Evolutionary conservation across 2,797 vertebrate species (phyloP).

Genomic region (Telmatherina bonti): DNA sequence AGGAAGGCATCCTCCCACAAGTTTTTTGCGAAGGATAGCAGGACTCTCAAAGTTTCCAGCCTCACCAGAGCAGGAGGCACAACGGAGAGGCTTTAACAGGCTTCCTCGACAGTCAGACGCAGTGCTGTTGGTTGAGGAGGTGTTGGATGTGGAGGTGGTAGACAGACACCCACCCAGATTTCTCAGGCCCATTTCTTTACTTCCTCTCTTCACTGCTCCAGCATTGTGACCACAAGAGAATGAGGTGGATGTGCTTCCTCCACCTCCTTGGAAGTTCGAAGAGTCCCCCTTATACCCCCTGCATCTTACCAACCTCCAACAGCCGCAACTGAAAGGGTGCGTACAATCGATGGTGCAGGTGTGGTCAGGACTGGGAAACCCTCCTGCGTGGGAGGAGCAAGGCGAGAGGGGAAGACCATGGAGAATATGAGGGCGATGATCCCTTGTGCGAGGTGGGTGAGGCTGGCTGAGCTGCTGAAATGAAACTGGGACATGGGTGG

Average conservation of each 20-base stretch:
- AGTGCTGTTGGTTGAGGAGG: conserved; percentile 85
- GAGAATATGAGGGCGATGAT: conserved; percentile 72
- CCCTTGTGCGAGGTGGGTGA: conserved; percentile 64
- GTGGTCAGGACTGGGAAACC: conserved; percentile 86
- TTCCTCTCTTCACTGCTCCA: conserved; percentile 60
- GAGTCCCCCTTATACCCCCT: conserved; percentile 73
- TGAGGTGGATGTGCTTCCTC: conserved; percentile 79
- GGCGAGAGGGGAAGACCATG: conserved; percentile 83
- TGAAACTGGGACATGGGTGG: conserved; percentile 67
- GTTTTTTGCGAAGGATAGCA: conserved; percentile 80
- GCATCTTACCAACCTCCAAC: conserved; percentile 86
- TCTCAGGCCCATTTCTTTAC: conserved; percentile 81
- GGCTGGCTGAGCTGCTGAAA: conserved; percentile 73
- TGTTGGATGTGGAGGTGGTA: conserved; percentile 84
- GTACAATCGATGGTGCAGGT: conserved; percentile 87
- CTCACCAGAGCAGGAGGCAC: conserved; percentile 82
- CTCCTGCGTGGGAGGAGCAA: conserved; percentile 77
- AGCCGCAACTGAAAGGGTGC: conserved; percentile 86
- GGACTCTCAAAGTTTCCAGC: conserved; percentile 82
- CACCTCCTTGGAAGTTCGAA: conserved; percentile 68
- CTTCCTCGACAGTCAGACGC: conserved; percentile 80
- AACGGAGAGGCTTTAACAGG: conserved; percentile 81
- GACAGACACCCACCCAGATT: conserved; percentile 85
- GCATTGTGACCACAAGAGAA: conserved; percentile 78
- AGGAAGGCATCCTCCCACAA: conserved; percentile 86